phyloP scores from a whole-genome alignment of 2,888 invertebrate genomes.

The Euspilapteryx auroguttella region DNA sequence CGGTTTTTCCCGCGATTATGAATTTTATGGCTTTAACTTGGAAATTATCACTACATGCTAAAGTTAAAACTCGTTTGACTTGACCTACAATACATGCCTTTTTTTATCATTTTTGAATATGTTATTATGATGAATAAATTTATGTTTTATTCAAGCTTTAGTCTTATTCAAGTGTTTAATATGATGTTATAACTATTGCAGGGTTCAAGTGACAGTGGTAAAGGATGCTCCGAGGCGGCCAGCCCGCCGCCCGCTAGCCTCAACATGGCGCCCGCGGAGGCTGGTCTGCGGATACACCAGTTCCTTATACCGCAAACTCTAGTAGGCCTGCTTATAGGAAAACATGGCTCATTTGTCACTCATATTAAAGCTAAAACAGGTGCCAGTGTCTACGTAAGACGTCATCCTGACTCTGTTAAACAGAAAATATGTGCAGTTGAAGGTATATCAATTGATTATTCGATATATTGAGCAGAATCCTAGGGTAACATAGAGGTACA shows the following conservation, averaged over 20 bases:
- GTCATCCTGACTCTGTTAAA: conserved; percentile 73
- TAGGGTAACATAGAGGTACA: too few relatives aligned
- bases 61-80: not conserved
- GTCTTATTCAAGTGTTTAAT: not conserved
- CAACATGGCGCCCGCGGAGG: conserved; percentile 45
- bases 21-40: too few relatives aligned
- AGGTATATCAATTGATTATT: conserved; percentile 46
- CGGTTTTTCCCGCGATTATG: too few relatives aligned
- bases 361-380: conserved; percentile 77
- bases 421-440: conserved; percentile 84
- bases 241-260: conserved; percentile 69
- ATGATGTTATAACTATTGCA: conserved; percentile 21
- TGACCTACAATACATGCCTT: too few relatives aligned
- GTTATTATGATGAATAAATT: not conserved
- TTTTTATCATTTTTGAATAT: not conserved
- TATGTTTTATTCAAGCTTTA: conserved; percentile 1
- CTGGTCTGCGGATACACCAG: conserved; percentile 64
- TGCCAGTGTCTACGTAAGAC: conserved; percentile 77
- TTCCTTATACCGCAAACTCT: conserved; percentile 75
- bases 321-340: conserved; percentile 87
- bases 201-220: conserved; percentile 84
- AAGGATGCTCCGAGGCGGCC: conserved; percentile 74
- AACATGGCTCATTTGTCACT: conserved; percentile 79
- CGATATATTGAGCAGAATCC: too few relatives aligned
- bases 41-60: too few relatives aligned